Percentiles rank a stretch among this genome's conserved stretches.
phyloP scores from a whole-genome alignment of 2,797 vertebrate species.

The Mustela erminea region DNA sequence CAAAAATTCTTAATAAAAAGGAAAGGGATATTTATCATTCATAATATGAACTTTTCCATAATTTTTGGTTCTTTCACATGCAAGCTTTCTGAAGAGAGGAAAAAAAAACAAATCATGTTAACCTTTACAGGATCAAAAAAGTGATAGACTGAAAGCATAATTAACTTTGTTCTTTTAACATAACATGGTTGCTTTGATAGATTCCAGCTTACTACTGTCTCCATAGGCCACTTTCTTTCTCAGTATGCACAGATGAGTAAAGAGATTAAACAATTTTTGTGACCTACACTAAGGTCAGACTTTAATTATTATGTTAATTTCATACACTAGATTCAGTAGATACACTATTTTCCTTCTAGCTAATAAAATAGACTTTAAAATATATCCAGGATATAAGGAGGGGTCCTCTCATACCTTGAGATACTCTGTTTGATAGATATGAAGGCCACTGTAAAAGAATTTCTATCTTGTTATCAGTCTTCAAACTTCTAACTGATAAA shows the following conservation, averaged over 20 bases:
- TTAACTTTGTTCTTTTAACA: slow-evolving; percentile 81
- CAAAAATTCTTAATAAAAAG: slow-evolving; percentile 52
- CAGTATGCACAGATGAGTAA: slow-evolving; percentile 79
- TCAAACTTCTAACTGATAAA: slow-evolving; percentile 11
- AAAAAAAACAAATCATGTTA: slow-evolving; percentile 40
- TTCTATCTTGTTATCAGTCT: background rate
- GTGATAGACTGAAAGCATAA: slow-evolving; percentile 70
- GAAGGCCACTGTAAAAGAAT: background rate
- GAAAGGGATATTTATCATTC: slow-evolving; percentile 57
- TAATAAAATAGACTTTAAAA: slow-evolving; percentile 76
- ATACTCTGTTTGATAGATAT: background rate
- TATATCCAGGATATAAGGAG: slow-evolving; percentile 3
- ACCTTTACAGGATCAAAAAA: slow-evolving; percentile 76
- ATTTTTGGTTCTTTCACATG: slow-evolving; percentile 39
- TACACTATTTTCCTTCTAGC: slow-evolving; percentile 75
- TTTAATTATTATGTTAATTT: slow-evolving; percentile 87
- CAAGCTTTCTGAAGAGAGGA: slow-evolving; percentile 23
- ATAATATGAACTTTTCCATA: background rate
- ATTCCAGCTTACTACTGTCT: slow-evolving; percentile 74
- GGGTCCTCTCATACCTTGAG: background rate
- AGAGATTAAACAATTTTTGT: slow-evolving; percentile 84
- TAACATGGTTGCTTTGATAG: slow-evolving; percentile 72
- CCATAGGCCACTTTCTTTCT: slow-evolving; percentile 70
- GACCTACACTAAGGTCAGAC: slow-evolving; percentile 82
- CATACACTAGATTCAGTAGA: slow-evolving; percentile 71